Percentiles rank a stretch among this genome's conserved stretches.
phyloP scores from a whole-genome alignment of 2,797 vertebrate genomes.

The Scleropages formosus region DNA sequence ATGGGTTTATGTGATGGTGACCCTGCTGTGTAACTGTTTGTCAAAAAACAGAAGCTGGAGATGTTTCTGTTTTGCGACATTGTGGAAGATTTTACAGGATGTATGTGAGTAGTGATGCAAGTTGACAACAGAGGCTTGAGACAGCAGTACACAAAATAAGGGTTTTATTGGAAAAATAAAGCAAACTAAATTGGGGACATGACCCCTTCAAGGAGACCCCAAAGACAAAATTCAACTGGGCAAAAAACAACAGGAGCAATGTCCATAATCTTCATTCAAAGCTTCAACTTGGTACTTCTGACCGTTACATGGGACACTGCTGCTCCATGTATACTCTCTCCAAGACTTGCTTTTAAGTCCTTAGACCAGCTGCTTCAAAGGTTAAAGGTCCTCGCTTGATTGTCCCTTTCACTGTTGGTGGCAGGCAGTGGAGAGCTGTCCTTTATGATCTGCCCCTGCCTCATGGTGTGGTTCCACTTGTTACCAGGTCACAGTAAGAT shows the following conservation, averaged over 20 bases:
- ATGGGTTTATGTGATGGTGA: too few relatives aligned
- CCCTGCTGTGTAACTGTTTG: too few relatives aligned
- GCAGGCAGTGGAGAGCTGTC: not conserved
- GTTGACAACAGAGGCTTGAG: not conserved
- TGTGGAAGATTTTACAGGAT: constrained; percentile 5
- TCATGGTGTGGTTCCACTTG: not conserved
- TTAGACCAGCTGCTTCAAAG: too few relatives aligned
- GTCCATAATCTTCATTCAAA: too few relatives aligned
- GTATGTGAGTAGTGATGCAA: not conserved
- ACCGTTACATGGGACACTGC: too few relatives aligned
- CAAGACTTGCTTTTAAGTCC: too few relatives aligned
- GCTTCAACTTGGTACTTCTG: too few relatives aligned
- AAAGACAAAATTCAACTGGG: not conserved
- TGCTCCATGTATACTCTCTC: too few relatives aligned
- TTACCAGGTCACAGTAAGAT: too few relatives aligned
- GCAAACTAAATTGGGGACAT: not conserved
- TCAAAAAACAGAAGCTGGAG: too few relatives aligned
- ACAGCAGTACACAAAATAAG: not conserved
- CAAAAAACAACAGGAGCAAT: not conserved
- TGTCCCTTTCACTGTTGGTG: too few relatives aligned
- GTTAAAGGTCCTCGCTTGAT: too few relatives aligned
- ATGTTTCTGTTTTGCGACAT: not conserved
- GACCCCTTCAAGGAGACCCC: not conserved
- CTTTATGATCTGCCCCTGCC: not conserved
- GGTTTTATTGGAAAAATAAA: not conserved